phyloP scores from a whole-genome alignment of 1,140 invertebrate genomes.

The Cydia pomonella region DNA sequence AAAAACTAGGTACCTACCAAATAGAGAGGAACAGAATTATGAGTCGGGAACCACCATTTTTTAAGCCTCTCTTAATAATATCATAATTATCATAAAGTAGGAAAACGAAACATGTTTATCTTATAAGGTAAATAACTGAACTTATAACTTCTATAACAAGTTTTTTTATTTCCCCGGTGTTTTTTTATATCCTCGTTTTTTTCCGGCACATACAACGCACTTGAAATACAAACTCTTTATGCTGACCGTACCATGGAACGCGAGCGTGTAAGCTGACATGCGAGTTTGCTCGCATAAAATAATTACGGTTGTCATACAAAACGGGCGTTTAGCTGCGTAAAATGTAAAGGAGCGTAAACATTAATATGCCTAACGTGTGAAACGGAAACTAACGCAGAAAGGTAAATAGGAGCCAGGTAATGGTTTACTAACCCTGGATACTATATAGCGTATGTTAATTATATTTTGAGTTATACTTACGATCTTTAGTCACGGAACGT shows the following conservation, averaged over 20 bases:
- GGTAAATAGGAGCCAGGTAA: conserved; percentile 18
- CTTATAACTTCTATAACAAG: no score
- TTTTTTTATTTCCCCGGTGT: no score
- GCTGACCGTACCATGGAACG: neutral
- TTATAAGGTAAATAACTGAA: no score
- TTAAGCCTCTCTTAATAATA: no score
- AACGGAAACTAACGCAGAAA: conserved; percentile 22
- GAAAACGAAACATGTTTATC: no score
- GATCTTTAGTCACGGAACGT: neutral
- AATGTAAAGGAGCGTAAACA: conserved; percentile 24
- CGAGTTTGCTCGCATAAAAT: conserved; percentile 35
- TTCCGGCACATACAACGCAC: neutral
- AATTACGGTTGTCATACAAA: conserved; percentile 34
- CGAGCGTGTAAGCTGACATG: conserved; percentile 17
- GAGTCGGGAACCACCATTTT: no score
- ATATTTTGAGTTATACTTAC: neutral
- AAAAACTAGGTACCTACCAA: no score
- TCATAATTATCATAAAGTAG: no score
- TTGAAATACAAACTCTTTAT: neutral
- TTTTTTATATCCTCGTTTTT: neutral
- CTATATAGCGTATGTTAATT: neutral
- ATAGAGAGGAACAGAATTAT: no score
- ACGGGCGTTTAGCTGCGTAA: conserved; percentile 21
- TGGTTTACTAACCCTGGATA: conserved; percentile 2
- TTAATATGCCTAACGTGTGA: conserved; percentile 3